Percentiles rank a stretch among this genome's conserved stretches.
These are phyloP conservation scores for Syngnathus rostellatus DNA, from an alignment of 2,797 vertebrate genomes.

Conservation along the genomic window DNA sequence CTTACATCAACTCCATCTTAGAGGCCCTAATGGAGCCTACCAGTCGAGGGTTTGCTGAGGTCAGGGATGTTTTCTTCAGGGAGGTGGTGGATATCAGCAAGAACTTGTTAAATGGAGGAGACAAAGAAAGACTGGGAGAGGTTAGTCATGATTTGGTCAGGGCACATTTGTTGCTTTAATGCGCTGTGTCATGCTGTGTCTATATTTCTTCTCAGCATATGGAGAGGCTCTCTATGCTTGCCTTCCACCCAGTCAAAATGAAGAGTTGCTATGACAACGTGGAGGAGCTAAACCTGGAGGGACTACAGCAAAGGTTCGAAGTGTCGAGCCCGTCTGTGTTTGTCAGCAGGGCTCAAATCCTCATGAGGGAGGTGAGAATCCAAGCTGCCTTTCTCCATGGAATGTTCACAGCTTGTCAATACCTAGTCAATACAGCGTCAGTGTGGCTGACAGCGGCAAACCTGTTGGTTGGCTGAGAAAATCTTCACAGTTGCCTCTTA, in stretches of 20 bases:
- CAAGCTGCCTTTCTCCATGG: background rate
- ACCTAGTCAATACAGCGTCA: background rate
- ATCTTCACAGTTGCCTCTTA: slow-evolving; percentile 23
- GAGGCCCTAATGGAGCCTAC: slow-evolving; percentile 95
- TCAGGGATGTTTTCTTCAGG: slow-evolving; percentile 83
- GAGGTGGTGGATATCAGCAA: slow-evolving; percentile 91
- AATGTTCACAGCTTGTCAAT: background rate
- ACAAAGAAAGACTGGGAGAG: slow-evolving; percentile 78
- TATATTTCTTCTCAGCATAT: slow-evolving; percentile 71
- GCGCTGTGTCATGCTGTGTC: background rate
- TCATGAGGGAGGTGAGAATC: slow-evolving; percentile 85
- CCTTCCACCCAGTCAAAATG: slow-evolving; percentile 97
- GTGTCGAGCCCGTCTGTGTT: slow-evolving; percentile 85
- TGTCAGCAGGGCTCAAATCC: slow-evolving; percentile 89
- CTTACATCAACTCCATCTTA: slow-evolving; percentile 90
- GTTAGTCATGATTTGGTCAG: slow-evolving; percentile 51
- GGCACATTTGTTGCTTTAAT: background rate
- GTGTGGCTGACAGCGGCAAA: background rate
- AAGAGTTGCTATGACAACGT: slow-evolving; percentile 89
- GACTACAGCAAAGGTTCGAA: slow-evolving; percentile 89
- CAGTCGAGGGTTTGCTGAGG: slow-evolving; percentile 88
- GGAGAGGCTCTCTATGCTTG: slow-evolving; percentile 89
- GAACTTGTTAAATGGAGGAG: slow-evolving; percentile 79
- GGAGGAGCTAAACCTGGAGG: slow-evolving; percentile 87
- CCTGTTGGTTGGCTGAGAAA: background rate